Base-by-base conservation (phyloP, 2,113 vertebrate species). In the Phoxinus phoxinus region DNA sequence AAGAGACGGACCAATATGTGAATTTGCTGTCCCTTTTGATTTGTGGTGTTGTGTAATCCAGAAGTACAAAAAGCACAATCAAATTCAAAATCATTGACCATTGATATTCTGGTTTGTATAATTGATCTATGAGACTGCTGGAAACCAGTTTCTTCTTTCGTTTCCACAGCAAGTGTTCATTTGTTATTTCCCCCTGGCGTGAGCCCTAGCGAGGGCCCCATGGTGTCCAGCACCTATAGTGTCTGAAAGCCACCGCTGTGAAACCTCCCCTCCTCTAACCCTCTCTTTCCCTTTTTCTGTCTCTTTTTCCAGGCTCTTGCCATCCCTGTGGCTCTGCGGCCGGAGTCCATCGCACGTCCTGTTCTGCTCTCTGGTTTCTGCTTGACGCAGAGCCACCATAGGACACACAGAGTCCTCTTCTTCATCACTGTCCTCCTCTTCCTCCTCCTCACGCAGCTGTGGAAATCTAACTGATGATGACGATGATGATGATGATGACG, bases 241-340 rank as follows among this genome's bases (percentile, higher is more conserved):
- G 91, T 93, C 89, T 94, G 95, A 89, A 94, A 95, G 93, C 95
- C 96, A 86, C 93, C 94, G 90, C 94, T 69, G 61, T 84, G 78
- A 35, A 13, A 19, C 37, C 77, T 74, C 83, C 25, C 61, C 78
- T 74, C 65, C 83, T 75, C 58, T 46, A 61, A 25, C 83, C 17
- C 23, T 46, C 83, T 58, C 30, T 61, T 72, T 27, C 27, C 83
- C 90, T 91, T 88, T 90, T 75, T 27, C 93, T 89, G 11, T 51
- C 65, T 83, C 48, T 53, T 72, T 83, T 67, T 72, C 65, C 30
- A 58, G n/a, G 48, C 19, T 53, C 27, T 91, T 94, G 92, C 86
- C 92, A 83, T 84, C 92, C 48, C 65, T 83, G 80, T 82, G 61
- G 44, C 63, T 89, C 91, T 95, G 96, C 86, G 94, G 93, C 91